Evolutionary conservation across 2,888 invertebrate genomes (phyloP).

Genomic region (Danaus chrysippus): DNA sequence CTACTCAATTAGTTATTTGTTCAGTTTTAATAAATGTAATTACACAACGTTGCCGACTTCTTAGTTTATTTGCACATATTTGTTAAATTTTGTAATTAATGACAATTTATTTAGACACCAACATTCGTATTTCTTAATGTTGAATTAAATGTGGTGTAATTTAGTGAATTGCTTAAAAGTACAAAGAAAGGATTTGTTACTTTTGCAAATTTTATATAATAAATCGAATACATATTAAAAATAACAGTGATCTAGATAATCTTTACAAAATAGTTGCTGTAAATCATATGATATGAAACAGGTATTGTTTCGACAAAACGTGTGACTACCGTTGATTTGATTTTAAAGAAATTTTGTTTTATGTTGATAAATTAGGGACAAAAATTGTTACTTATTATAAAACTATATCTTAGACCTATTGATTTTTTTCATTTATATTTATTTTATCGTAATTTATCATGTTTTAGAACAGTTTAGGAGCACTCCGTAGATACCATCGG

Average conservation of each 20-base stretch:
- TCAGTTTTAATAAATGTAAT: slow-evolving; percentile 72
- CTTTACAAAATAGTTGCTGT: slow-evolving; percentile 73
- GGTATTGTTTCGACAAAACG: slow-evolving; percentile 54
- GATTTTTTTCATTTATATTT: slow-evolving; percentile 47
- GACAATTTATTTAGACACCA: slow-evolving; percentile 73
- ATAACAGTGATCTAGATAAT: slow-evolving; percentile 65
- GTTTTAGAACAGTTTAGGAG: slow-evolving; percentile 51
- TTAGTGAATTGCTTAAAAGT: slow-evolving; percentile 84
- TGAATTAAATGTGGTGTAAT: slow-evolving; percentile 75
- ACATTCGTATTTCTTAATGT: slow-evolving; percentile 67
- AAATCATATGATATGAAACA: slow-evolving; percentile 57
- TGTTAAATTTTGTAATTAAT: slow-evolving; percentile 74
- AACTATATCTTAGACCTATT: slow-evolving; percentile 54
- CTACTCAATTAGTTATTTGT: slow-evolving; percentile 70
- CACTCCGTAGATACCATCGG: slow-evolving; percentile 54
- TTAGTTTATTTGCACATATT: slow-evolving; percentile 78
- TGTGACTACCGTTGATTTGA: slow-evolving; percentile 48
- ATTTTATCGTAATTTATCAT: slow-evolving; percentile 51
- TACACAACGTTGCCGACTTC: slow-evolving; percentile 73
- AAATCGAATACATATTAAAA: slow-evolving; percentile 73
- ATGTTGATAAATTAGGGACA: slow-evolving; percentile 61
- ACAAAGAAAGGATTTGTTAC: slow-evolving; percentile 84
- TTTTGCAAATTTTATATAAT: slow-evolving; percentile 85
- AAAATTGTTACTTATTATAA: slow-evolving; percentile 71
- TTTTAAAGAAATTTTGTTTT: slow-evolving; percentile 59